Base-by-base conservation (phyloP, 1,140 invertebrate genomes). In the Papilio polyxenes region DNA sequence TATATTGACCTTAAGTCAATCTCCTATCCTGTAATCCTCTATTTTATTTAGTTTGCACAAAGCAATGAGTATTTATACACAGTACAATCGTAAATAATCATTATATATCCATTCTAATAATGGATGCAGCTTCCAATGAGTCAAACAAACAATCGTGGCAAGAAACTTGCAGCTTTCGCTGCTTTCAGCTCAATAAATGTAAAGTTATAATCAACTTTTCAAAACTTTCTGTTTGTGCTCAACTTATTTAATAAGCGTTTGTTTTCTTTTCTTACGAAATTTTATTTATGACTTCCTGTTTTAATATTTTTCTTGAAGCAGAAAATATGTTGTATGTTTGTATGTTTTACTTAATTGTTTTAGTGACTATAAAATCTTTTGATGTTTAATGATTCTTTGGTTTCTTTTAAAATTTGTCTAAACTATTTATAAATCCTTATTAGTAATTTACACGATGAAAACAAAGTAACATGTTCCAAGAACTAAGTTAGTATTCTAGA, bases 131-230 rank as follows among this genome's bases (percentile, higher is more conserved):
- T 75, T 40, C 15, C 44, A 48, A n/a, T n/a, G 11, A 72, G 23
- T 31, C 23, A 31, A 31, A 20, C 48, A 77, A 77, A 77, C 49
- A 77, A 37, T 51, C 44, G 48, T 53, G n/a, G 75, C 75, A 77
- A 77, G 86, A 89, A 87, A 88, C 75, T 88, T 84, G 87, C 81
- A 83, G 85, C 88, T 90, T 88, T 90, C 87, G 81, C 84, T n/a
- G 51, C 62, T 76, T 85, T 82, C 85, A 82, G 78, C 85, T 83
- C 83, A 80, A 31, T 31, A 31, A 88, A 85, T 86, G 69, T 81
- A 82, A 89, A 89, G 86, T 89, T 90, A 88, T 90, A 90, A 90
- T 89, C 89, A 90, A 86, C 80, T 83, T 85, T 88, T 89, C 84
- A 82, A 85, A 87, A 88, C 89, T 89, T 89, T 90, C 86, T 87